These are phyloP conservation scores for Tiaroga cobitis DNA, from an alignment of 2,797 vertebrate species.

Conservation along the genomic window DNA sequence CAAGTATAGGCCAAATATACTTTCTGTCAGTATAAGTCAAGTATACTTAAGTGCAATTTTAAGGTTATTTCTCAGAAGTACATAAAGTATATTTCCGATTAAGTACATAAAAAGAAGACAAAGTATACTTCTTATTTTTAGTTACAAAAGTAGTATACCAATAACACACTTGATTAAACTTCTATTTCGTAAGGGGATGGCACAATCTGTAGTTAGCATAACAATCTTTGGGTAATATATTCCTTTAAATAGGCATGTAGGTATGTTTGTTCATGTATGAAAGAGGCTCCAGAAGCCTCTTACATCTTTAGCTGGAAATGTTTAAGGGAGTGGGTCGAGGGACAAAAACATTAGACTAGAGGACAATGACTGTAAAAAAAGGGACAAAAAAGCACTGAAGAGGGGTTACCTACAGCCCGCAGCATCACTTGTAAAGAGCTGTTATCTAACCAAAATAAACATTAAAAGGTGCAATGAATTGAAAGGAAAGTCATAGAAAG, in stretches of 20 bases:
- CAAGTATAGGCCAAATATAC: too few species aligned
- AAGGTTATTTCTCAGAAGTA: too few species aligned
- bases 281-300: conserved; percentile 2
- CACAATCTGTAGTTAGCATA: neutral
- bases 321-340: neutral
- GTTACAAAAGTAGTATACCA: too few species aligned
- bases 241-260: neutral
- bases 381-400: conserved; percentile 23
- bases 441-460: conserved; percentile 59
- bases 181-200: neutral
- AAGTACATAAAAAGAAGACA: too few species aligned
- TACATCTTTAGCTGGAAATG: conserved; percentile 25
- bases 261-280: conserved; percentile 3
- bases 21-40: too few species aligned
- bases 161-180: too few species aligned
- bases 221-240: neutral
- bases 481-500: conserved; percentile 43
- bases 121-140: too few species aligned
- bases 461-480: conserved; percentile 56
- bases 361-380: conserved; percentile 51
- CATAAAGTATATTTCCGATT: too few species aligned
- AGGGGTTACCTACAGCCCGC: conserved; percentile 54
- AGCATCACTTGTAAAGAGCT: conserved; percentile 50
- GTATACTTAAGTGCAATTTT: too few species aligned
- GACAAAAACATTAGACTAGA: conserved; percentile 25